These are phyloP conservation scores for Ochlodes sylvanus DNA, from an alignment of 2,888 invertebrate species.

Conservation along the genomic window DNA sequence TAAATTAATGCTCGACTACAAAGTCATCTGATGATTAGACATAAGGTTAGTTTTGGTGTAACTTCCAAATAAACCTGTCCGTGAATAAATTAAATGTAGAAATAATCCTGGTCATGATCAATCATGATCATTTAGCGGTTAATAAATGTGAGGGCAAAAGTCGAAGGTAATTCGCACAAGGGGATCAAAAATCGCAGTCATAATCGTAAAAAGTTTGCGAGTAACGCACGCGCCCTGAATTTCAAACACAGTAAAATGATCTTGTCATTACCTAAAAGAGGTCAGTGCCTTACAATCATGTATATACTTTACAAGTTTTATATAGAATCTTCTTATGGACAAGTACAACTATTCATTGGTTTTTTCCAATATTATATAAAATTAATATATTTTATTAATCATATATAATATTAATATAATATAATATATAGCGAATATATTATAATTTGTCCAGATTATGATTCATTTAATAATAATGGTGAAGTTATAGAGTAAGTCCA, in stretches of 20 bases:
- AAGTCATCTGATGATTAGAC: too few relatives aligned
- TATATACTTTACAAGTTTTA: conserved; percentile 1
- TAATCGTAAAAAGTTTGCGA: conserved; percentile 80
- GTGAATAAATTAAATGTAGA: background rate
- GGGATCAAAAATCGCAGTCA: conserved; percentile 77
- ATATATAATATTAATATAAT: too few relatives aligned
- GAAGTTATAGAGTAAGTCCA: too few relatives aligned
- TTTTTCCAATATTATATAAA: background rate
- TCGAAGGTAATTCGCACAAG: conserved; percentile 67
- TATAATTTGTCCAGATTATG: too few relatives aligned
- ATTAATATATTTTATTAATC: too few relatives aligned
- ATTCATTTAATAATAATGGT: too few relatives aligned
- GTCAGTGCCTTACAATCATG: conserved; percentile 47
- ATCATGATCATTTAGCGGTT: conserved; percentile 78
- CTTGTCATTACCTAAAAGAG: conserved; percentile 63
- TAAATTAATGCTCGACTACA: too few relatives aligned
- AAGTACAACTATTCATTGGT: conserved; percentile 50
- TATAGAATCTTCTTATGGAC: background rate
- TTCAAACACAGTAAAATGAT: conserved; percentile 68
- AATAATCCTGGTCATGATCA: conserved; percentile 27
- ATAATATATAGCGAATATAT: too few relatives aligned
- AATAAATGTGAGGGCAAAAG: conserved; percentile 72
- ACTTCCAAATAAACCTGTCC: background rate
- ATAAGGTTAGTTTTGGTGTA: too few relatives aligned
- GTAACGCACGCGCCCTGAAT: conserved; percentile 75